These are phyloP conservation scores for Xestia c-nigrum DNA, from an alignment of 2,888 invertebrate genomes.

Conservation along the genomic window DNA sequence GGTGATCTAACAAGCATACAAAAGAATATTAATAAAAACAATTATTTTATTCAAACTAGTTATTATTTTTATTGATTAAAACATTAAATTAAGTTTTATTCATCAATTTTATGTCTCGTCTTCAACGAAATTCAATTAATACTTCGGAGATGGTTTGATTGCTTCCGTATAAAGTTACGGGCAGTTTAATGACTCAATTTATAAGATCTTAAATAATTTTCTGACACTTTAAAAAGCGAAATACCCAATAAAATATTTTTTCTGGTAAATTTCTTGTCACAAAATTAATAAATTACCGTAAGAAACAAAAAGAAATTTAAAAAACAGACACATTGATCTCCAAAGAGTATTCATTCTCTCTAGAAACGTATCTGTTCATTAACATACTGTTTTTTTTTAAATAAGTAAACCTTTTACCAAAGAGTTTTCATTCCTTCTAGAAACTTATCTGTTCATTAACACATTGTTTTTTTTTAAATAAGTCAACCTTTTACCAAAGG, in stretches of 20 bases:
- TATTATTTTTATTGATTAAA: not conserved
- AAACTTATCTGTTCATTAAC: too few relatives aligned
- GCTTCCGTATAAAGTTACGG: slow-evolving; percentile 6
- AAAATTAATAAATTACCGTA: not conserved
- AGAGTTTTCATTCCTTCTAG: too few relatives aligned
- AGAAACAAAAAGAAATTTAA: not conserved
- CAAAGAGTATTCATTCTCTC: not conserved
- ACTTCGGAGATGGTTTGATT: not conserved
- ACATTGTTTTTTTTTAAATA: too few relatives aligned
- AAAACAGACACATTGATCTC: not conserved
- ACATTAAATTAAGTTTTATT: slow-evolving; percentile 22
- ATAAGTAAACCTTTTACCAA: too few relatives aligned
- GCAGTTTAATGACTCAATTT: slow-evolving; percentile 9
- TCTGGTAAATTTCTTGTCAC: not conserved
- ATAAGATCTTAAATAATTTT: not conserved
- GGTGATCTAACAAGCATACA: slow-evolving; percentile 2
- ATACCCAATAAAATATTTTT: not conserved
- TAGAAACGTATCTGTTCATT: too few relatives aligned
- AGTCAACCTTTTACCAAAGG: too few relatives aligned
- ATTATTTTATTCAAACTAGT: slow-evolving; percentile 7
- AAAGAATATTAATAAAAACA: not conserved
- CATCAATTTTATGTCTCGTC: slow-evolving; percentile 28
- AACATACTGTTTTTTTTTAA: not conserved
- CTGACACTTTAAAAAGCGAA: not conserved
- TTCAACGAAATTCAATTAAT: slow-evolving; percentile 32